These are phyloP conservation scores for Drosophila santomea DNA, from an alignment of 1,140 invertebrate species.

Conservation along the genomic window DNA sequence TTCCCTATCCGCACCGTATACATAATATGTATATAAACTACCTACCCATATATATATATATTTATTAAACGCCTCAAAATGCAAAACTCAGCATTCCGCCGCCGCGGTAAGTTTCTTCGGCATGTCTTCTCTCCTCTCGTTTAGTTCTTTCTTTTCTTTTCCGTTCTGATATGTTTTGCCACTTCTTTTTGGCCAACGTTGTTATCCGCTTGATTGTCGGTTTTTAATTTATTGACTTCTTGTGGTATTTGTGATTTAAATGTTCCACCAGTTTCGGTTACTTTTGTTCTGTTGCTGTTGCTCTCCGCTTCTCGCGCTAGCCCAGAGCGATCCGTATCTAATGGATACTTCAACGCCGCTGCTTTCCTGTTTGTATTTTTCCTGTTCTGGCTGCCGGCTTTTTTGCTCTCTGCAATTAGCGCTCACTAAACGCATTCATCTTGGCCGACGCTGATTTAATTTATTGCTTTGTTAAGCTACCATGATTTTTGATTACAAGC, in stretches of 20 bases:
- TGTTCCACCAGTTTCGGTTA: conserved; percentile 69
- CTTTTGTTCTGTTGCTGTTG: conserved; percentile 41
- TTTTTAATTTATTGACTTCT: conserved; percentile 62
- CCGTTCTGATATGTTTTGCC: conserved; percentile 48
- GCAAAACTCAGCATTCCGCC: conserved; percentile 87
- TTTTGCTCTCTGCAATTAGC: conserved; percentile 60
- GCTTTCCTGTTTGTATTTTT: conserved; percentile 48
- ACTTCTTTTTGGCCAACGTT: conserved; percentile 52
- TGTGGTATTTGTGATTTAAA: conserved; percentile 64
- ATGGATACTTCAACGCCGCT: conserved; percentile 73
- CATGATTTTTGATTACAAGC: conserved; percentile 11
- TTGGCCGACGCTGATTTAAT: conserved; percentile 44
- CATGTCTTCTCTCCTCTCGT: conserved; percentile 62
- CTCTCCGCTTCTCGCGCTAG: conserved; percentile 46
- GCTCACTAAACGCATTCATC: conserved; percentile 57
- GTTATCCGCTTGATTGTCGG: conserved; percentile 45
- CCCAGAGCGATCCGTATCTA: conserved; percentile 73
- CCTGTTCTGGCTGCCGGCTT: conserved; percentile 48
- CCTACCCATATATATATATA: conserved; percentile 34
- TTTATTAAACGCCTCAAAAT: conserved; percentile 82
- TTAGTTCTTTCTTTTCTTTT: conserved; percentile 31
- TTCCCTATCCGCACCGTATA: conserved; percentile 48
- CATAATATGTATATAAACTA: conserved; percentile 39
- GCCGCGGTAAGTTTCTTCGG: conserved; percentile 88
- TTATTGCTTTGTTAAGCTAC: conserved; percentile 36